A percentile compares a stretch with the other conserved stretches of the same genome.
Evolutionary conservation across 2,888 invertebrate species (phyloP).

Genomic region (Acrobasis consociella): DNA sequence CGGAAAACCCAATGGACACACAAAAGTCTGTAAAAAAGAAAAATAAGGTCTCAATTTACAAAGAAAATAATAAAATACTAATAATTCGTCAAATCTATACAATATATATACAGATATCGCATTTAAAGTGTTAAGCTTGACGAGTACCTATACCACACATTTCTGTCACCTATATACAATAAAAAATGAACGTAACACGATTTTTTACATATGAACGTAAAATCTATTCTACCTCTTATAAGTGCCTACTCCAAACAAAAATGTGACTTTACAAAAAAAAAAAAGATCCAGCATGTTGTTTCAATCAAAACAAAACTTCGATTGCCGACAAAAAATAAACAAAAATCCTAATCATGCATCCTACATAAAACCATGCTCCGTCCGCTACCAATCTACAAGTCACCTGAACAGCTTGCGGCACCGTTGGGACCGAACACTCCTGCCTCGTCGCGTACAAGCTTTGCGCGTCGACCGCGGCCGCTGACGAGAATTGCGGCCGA

Average conservation of each 20-base stretch:
- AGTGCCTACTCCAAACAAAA: background rate
- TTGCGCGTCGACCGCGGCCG: constrained; percentile 48
- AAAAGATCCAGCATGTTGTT: background rate
- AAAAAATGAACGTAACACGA: background rate
- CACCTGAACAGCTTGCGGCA: constrained; percentile 52
- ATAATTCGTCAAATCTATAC: background rate
- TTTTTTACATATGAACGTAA: background rate
- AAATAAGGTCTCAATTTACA: constrained; percentile 48
- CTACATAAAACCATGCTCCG: constrained; percentile 9
- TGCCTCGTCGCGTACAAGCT: constrained; percentile 54
- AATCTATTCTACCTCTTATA: background rate
- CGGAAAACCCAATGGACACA: constrained; percentile 75
- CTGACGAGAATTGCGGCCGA: constrained; percentile 50
- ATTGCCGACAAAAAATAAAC: background rate
- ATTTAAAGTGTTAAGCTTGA: background rate
- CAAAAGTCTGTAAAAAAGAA: constrained; percentile 62
- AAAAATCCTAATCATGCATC: constrained; percentile 20
- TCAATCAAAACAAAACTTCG: background rate
- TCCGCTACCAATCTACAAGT: constrained; percentile 31
- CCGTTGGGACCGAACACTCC: constrained; percentile 52
- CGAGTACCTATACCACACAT: background rate
- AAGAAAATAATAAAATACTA: constrained; percentile 41
- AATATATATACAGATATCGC: constrained; percentile 19
- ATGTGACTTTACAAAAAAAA: background rate
- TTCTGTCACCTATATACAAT: too few species aligned